phyloP scores from a whole-genome alignment of 1,140 invertebrate species.

The Atta texana region DNA sequence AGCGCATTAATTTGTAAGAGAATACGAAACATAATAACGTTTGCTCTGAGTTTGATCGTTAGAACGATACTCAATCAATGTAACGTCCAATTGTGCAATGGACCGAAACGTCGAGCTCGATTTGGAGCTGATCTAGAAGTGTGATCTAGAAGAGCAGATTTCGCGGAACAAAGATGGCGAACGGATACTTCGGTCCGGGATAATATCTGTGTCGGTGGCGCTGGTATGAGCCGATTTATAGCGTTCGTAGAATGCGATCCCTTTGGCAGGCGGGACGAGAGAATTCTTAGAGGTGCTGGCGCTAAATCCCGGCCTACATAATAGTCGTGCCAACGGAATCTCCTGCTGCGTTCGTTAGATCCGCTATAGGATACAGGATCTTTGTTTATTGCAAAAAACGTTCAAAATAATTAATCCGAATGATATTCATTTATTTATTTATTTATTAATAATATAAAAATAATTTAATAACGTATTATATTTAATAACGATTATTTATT shows the following conservation, averaged over 20 bases:
- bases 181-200: slow-evolving; percentile 15
- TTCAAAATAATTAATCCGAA: background rate
- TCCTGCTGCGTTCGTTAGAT: background rate
- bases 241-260: slow-evolving; percentile 80
- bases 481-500: too few species aligned
- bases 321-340: slow-evolving; percentile 75
- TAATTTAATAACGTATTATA: background rate
- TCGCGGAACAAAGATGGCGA: slow-evolving; percentile 65
- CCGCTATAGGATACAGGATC: slow-evolving; percentile 14
- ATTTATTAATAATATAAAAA: background rate
- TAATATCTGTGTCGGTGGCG: slow-evolving; percentile 59
- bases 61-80: slow-evolving; percentile 1
- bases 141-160: slow-evolving; percentile 61
- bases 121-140: slow-evolving; percentile 60
- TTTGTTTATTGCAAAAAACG: background rate
- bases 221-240: slow-evolving; percentile 72
- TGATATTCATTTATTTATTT: background rate
- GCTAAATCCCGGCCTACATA: slow-evolving; percentile 77
- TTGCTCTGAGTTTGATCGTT: slow-evolving; percentile 9
- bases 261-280: slow-evolving; percentile 75
- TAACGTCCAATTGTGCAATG: slow-evolving; percentile 46
- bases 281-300: slow-evolving; percentile 80
- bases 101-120: slow-evolving; percentile 43
- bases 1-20: background rate
- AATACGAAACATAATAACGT: background rate